Base-by-base conservation (phyloP, 2,888 invertebrate species). In the Thysanoteuthis rhombus region DNA sequence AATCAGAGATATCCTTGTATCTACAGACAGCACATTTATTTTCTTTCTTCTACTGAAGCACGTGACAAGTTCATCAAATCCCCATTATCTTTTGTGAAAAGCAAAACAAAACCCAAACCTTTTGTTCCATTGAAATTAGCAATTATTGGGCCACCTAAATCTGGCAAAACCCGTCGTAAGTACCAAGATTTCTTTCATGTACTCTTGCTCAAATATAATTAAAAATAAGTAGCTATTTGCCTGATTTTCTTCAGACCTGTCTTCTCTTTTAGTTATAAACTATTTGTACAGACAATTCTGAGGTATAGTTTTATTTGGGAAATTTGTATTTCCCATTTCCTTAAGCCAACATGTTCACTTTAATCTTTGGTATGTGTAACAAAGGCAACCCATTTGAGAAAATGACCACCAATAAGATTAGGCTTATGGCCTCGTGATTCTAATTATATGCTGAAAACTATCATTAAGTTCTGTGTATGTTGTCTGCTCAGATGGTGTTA, bases 111-210 rank as follows among this genome's bases (percentile, higher is more conserved):
- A 52, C 97, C 97, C 16, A 97, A 96, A 95, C 96, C 97, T 42
- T 96, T 97, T 8, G 97, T 97, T 10, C 97, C 97, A 36, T 96
- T 97, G 90, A 95, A 96, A 47, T 95, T 97, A 93, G 96, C 97
- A n/a, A 96, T 97, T 58, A 94, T 97, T 93, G 97, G 97, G 19
- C 97, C 97, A 92, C 97, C 97, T 36, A 97, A 97, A 94, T 96
- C 96, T 47, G 97, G 97, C 40, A 97, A 97, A 96, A 97, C 97
- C 16, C 95, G 97, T 93, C 95, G 97, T 97, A 95, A 96, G 96
- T 96, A 12, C 45, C 16, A 40, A 91, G 40, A 40, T 52, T 16
- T 52, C 36, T 39, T 92, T 45, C 52, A 52, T 58, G n/a, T 38
- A 28, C 22, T n/a, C 16, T n/a, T n/a, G 32, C n/a, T 75, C n/a